Evolutionary conservation across 2,797 vertebrate genomes (phyloP), one percentile per base, ranked within the genome.

Genomic region (Anguilla marmorata): DNA sequence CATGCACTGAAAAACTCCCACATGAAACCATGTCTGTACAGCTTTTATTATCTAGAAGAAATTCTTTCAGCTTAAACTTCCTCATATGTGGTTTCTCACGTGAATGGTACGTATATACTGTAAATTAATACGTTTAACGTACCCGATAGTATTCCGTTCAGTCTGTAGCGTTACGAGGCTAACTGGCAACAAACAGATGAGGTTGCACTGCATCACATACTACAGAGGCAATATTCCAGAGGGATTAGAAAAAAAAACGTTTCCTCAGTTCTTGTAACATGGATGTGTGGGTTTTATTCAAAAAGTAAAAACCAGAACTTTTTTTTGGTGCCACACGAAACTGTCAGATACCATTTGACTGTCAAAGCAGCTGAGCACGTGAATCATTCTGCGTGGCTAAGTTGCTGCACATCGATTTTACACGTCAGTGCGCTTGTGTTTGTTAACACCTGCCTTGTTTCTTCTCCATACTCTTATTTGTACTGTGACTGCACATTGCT

Each of bases 1-100:
- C 63, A 45, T 52, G 66, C 11, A 27, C 48, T 86, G 33, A 58
- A 86, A 86, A 86, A 45, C 85, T 86, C 85, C 69, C 85, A 85
- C 84, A 24, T 60, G 33, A 63, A 58, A 85, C 79, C 48, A 24
- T 50, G 45, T n/a, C 63, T 9, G 79, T 37, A 3, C 16, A 79
- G 74, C 74, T 79, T 79, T 79, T 79, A 33, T 79, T 79, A 41
- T 79, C 37, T 41, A 0, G 16, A 41, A 37, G n/a, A 79, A 74
- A 74, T 33, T 30, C 27, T 74, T 30, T 74, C 69, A 74, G 69
- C 27, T 37, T 37, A 79, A 79, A 41, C 12, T 4, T 21, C 41
- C 74, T 41, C 74, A 30, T 19, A 14, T 69, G 63, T n/a, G 9
- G 24, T 9, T 69, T 27, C 58, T 69, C 56, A 60, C 19, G 21